Evolutionary conservation across 1,140 invertebrate species (phyloP).

Genomic region (Drosophila equinoxialis): DNA sequence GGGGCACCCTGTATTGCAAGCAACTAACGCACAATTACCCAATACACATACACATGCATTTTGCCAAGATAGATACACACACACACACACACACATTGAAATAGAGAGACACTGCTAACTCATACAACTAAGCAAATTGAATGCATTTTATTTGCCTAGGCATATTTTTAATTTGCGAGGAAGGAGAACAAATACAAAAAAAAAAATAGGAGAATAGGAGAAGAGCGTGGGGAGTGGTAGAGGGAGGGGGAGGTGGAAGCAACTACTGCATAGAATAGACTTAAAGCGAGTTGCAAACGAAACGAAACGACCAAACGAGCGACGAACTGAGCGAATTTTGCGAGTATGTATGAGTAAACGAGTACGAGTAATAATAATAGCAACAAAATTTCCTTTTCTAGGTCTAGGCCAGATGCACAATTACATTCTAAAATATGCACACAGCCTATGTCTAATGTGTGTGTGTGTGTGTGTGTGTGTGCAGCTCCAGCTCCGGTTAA

Average conservation of each 20-base stretch:
- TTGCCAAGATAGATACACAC: constrained; percentile 9
- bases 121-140: constrained; percentile 40
- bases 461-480: constrained; percentile 4
- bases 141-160: constrained; percentile 77
- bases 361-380: constrained; percentile 72
- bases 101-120: constrained; percentile 17
- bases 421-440: constrained; percentile 83
- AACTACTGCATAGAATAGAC: constrained; percentile 13
- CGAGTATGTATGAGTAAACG: constrained; percentile 46
- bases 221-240: neutral
- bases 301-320: constrained; percentile 32
- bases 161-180: constrained; percentile 80
- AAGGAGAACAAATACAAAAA: constrained; percentile 78
- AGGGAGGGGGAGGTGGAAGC: no score
- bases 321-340: constrained; percentile 26
- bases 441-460: constrained; percentile 34
- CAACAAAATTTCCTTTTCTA: constrained; percentile 83
- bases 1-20: constrained; percentile 49
- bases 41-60: constrained; percentile 32
- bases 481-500: constrained; percentile 17
- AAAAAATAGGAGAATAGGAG: constrained; percentile 5
- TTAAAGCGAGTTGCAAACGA: constrained; percentile 12
- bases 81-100: constrained; percentile 7
- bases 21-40: constrained; percentile 60
- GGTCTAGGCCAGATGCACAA: constrained; percentile 83